Conservation (phyloP, 1,140 invertebrate species). For the Apis cerana region DNA sequence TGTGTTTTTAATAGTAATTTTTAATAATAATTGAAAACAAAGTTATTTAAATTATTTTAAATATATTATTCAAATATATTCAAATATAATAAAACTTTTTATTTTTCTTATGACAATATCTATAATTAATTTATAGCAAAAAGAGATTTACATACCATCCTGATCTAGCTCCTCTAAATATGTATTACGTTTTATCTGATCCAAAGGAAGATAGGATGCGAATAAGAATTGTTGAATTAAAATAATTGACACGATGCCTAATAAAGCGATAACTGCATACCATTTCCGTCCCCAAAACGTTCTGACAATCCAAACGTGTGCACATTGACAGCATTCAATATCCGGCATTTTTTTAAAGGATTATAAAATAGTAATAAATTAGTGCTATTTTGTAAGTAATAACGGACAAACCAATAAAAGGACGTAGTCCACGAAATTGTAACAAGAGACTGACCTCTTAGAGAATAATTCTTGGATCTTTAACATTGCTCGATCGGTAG, state of each 20-base stretch:
- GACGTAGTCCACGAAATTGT: not conserved
- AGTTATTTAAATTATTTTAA: no score
- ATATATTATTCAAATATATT: no score
- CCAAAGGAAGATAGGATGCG: no score
- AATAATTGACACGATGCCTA: not conserved
- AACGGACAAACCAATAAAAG: not conserved
- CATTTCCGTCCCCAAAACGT: not conserved
- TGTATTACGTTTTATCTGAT: not conserved
- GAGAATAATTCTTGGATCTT: no score
- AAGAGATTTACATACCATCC: conserved; percentile 17
- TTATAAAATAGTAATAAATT: not conserved
- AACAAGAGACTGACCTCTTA: not conserved
- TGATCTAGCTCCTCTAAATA: not conserved
- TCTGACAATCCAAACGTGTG: not conserved
- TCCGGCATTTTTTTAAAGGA: not conserved
- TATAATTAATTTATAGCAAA: not conserved
- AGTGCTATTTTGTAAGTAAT: not conserved
- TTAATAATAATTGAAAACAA: no score
- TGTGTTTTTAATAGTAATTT: no score
- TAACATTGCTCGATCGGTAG: no score
- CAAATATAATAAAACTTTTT: no score
- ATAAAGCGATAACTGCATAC: not conserved
- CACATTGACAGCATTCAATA: not conserved
- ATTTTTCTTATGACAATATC: not conserved
- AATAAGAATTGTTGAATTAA: not conserved